phyloP scores from a whole-genome alignment of 2,888 invertebrate species.

The Coremacera marginata region DNA sequence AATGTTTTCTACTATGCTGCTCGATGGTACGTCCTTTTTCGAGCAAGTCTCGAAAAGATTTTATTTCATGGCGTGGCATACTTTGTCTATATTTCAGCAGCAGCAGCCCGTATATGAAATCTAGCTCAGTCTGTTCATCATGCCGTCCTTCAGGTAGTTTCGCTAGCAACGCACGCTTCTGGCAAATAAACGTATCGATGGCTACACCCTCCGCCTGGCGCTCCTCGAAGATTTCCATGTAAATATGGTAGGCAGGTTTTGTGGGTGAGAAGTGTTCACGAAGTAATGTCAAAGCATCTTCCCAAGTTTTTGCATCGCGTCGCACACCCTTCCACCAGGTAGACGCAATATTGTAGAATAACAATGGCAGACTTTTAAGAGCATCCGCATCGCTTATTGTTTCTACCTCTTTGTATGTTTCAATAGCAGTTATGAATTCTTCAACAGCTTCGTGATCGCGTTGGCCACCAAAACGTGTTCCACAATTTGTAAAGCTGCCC shows the following conservation, averaged over 20 bases:
- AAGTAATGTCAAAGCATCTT: slow-evolving; percentile 56
- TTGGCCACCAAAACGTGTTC: slow-evolving; percentile 60
- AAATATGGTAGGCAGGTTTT: slow-evolving; percentile 63
- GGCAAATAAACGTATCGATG: slow-evolving; percentile 62
- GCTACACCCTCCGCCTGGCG: slow-evolving; percentile 51
- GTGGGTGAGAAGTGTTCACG: slow-evolving; percentile 65
- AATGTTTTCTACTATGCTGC: neutral
- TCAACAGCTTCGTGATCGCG: slow-evolving; percentile 65
- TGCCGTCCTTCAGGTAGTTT: slow-evolving; percentile 64
- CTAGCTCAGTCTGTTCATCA: slow-evolving; percentile 63
- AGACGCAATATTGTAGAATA: slow-evolving; percentile 58
- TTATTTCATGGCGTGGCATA: slow-evolving; percentile 58
- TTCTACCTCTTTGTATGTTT: slow-evolving; percentile 64
- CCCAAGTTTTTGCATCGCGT: slow-evolving; percentile 62
- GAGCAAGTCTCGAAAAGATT: slow-evolving; percentile 57
- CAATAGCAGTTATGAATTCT: slow-evolving; percentile 62
- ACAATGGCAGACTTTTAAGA: slow-evolving; percentile 59
- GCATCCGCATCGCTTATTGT: slow-evolving; percentile 63
- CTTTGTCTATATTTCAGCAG: slow-evolving; percentile 54
- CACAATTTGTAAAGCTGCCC: slow-evolving; percentile 62
- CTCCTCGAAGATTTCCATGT: slow-evolving; percentile 61
- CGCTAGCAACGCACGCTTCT: slow-evolving; percentile 62
- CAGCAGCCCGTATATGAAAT: slow-evolving; percentile 58
- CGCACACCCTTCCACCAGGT: slow-evolving; percentile 65
- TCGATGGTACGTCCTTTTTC: slow-evolving; percentile 58